Percentiles rank a stretch among this genome's conserved stretches.
phyloP scores from a whole-genome alignment of 2,888 invertebrate species.

The Eupeodes luniger region DNA sequence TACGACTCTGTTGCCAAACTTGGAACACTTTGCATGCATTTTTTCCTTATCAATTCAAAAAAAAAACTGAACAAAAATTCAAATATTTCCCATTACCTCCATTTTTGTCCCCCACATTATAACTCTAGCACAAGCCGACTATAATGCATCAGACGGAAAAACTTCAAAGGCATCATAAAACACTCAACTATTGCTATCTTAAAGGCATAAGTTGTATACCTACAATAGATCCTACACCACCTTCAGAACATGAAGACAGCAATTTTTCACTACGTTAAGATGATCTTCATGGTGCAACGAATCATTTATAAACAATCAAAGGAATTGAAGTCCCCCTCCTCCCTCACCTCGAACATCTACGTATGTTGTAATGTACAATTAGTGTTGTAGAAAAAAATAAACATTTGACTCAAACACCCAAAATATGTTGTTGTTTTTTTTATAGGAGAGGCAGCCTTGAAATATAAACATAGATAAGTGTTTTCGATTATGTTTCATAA shows the following conservation, averaged over 20 bases:
- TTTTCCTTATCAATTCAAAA: background rate
- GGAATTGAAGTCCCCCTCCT: background rate
- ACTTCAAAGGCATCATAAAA: slow-evolving; percentile 27
- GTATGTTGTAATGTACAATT: slow-evolving; percentile 33
- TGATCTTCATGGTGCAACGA: slow-evolving; percentile 33
- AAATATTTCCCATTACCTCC: background rate
- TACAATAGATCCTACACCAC: background rate
- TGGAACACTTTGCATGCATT: too few species aligned
- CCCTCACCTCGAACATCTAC: slow-evolving; percentile 3
- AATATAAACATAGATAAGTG: background rate
- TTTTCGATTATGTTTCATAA: slow-evolving; percentile 30
- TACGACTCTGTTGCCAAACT: too few species aligned
- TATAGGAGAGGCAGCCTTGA: slow-evolving; percentile 1
- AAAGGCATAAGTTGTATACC: background rate
- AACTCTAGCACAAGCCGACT: background rate
- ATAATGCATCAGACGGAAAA: slow-evolving; percentile 23
- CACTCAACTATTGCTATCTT: slow-evolving; percentile 26
- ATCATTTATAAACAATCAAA: slow-evolving; percentile 24
- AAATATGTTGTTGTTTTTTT: background rate
- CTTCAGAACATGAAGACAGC: background rate
- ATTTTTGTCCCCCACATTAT: background rate
- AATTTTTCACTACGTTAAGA: slow-evolving; percentile 30
- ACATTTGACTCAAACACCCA: slow-evolving; percentile 7
- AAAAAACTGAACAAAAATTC: background rate
- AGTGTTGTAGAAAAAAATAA: slow-evolving; percentile 25